Evolutionary conservation across 2,113 vertebrate species (phyloP), one percentile per base, ranked within the genome.

Genomic region (Anolis sagrei): DNA sequence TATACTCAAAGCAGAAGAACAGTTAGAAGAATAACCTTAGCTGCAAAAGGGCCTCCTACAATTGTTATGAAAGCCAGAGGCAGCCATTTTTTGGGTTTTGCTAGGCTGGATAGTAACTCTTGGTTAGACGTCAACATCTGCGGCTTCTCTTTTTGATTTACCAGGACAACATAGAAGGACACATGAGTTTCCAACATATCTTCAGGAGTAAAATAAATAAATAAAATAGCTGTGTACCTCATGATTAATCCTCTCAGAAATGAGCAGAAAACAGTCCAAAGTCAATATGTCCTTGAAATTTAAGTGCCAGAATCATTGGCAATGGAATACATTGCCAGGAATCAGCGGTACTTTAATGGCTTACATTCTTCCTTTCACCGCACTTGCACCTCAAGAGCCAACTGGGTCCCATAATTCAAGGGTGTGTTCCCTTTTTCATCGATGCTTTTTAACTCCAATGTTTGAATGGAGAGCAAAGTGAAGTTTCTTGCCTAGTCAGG

Each of bases 251-350:
- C 0, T 75, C 81, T 91, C 87, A 93, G 89, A 88, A 95, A 86
- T 87, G 88, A 89, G 87, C 64, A 79, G 82, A 81, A n/a, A 54
- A 86, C 21, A 91, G 81, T 92, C 93, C 94, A 93, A 92, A 90
- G 91, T 78, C 91, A 93, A 92, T 91, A 94, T 80, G 75, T 19
- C 81, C 76, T 82, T 74, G 51, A 77, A 92, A 79, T 81, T 72
- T 54, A 82, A 68, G 79, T 75, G 72, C 74, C 79, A 76, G 49
- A 58, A 81, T 86, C 89, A 82, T 74, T 91, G 92, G 90, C 90
- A 92, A 19, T 64, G 1, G 0, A 81, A 51, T 70, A 79, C 0
- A 0, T 51, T 91, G 90, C 92, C 89, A 93, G 87, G 92, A 94
- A 82, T 70, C 84, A 75, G 49, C 66, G 70, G 77, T 89, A 81